These are phyloP conservation scores for Gonatopus flavifemur DNA, from an alignment of 1,140 invertebrate genomes.

Conservation along the genomic window DNA sequence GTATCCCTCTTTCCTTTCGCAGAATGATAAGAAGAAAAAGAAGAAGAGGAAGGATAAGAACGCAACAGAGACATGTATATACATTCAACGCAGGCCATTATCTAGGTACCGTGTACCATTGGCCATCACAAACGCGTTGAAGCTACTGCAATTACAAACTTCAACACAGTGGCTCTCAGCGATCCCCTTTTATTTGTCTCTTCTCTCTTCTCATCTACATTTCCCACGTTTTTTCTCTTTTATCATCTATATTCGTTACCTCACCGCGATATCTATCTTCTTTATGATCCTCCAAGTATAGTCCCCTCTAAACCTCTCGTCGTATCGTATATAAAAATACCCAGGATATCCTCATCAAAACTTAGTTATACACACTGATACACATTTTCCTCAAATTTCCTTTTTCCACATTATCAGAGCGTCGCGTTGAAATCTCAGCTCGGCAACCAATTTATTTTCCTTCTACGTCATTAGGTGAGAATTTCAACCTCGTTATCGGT, in stretches of 20 bases:
- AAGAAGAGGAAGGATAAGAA: background rate
- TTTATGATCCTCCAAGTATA: too few species aligned
- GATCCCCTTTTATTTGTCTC: conserved; percentile 33
- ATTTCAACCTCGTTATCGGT: too few species aligned
- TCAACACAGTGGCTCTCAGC: conserved; percentile 42
- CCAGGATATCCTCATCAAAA: too few species aligned
- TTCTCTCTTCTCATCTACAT: conserved; percentile 19
- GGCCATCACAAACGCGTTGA: conserved; percentile 53
- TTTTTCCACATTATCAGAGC: too few species aligned
- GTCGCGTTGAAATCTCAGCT: too few species aligned
- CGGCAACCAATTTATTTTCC: too few species aligned
- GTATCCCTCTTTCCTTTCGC: conserved; percentile 12
- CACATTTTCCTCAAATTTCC: too few species aligned
- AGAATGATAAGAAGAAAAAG: conserved; percentile 29
- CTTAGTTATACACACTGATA: too few species aligned
- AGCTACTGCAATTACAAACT: conserved; percentile 56
- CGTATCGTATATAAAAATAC: too few species aligned
- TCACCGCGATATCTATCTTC: conserved; percentile 9
- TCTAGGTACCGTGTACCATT: conserved; percentile 44
- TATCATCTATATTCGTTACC: conserved; percentile 7
- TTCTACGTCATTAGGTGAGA: too few species aligned
- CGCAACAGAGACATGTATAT: conserved; percentile 11
- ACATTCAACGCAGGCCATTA: conserved; percentile 51
- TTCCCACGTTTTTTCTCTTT: conserved; percentile 24
- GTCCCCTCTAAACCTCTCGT: too few species aligned